A percentile compares a stretch with the other conserved stretches of the same genome.
Conservation (phyloP, 2,888 invertebrate species). For the Drosophila kokeensis region DNA sequence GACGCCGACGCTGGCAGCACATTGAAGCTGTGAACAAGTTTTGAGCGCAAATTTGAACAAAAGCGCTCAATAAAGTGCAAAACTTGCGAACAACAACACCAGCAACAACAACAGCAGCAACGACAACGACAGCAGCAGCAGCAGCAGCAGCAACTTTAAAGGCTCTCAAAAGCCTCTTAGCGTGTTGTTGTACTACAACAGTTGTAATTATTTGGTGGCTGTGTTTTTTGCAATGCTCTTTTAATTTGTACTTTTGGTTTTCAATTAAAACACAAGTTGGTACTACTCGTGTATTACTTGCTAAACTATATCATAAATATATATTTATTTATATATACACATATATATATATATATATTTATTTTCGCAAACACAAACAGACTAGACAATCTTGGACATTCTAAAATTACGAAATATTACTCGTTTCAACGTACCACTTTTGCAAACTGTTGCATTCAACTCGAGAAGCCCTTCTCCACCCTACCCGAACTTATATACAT, state of each 20-base stretch:
- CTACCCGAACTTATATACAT: background rate
- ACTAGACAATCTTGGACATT: background rate
- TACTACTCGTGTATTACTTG: background rate
- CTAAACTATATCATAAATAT: background rate
- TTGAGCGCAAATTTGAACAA: constrained; percentile 56
- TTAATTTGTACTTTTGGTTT: constrained; percentile 68
- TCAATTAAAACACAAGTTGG: constrained; percentile 57
- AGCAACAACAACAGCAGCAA: constrained; percentile 18
- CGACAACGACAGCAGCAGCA: constrained; percentile 13
- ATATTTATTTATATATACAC: background rate
- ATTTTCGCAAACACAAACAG: background rate
- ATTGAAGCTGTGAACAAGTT: constrained; percentile 57
- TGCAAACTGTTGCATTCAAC: background rate
- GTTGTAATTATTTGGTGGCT: constrained; percentile 34
- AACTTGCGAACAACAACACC: constrained; percentile 38
- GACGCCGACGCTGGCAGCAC: constrained; percentile 15
- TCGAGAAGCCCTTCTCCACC: background rate
- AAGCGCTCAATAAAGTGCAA: constrained; percentile 74
- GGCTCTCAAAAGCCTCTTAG: constrained; percentile 10
- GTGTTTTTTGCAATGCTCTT: constrained; percentile 67
- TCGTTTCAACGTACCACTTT: background rate
- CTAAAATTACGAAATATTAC: constrained; percentile 3
- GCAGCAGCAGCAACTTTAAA: constrained; percentile 20
- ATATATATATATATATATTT: background rate
- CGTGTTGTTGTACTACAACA: constrained; percentile 15